Base-by-base conservation (phyloP, 2,888 invertebrate genomes). In the Xanthia icteritia region DNA sequence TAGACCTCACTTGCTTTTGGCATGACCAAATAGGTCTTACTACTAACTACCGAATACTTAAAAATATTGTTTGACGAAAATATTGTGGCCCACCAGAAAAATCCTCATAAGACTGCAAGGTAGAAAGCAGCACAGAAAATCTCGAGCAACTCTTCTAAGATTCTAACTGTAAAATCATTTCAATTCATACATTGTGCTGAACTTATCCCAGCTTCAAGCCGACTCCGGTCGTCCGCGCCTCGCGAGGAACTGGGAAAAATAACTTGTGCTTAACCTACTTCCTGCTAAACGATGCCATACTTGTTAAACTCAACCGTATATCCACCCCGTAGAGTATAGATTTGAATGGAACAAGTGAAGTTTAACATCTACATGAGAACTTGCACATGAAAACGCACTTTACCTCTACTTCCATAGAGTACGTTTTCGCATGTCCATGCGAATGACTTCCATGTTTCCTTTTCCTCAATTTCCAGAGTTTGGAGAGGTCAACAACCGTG, bases 211-310 rank as follows among this genome's bases (percentile, higher is more conserved):
- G 81, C 76, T 81, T 69, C 82, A 75, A 76, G 79, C 72, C 80
- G 63, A 48, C 77, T 73, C 58, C 69, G 64, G 31, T 56, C 66
- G 71, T 73, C 78, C 73, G 66, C 79, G 78, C 81, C 86, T 78
- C 79, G 74, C 82, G 76, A 78, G 77, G 76, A 88, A 86, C 87
- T 82, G 86, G 85, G 89, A 89, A 90, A 91, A 91, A 89, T 89
- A 89, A 89, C 90, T 89, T 88, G 79, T 85, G 85, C 89, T 89
- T 91, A 90, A 91, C 92, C 92, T 88, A 91, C 87, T 91, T 92
- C 81, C 81, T 81, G 80, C 71, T 76, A 76, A 63, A 79, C 51
- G 58, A 42, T 20, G 17, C 11, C 45, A 27, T 9, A 39, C 42
- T 58, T 23, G 20, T 45, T 23, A 77, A 73, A 69, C 54, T 68